A percentile compares a stretch with the other conserved stretches of the same genome.
These are phyloP conservation scores for Oostethus manadensis DNA, from an alignment of 2,113 vertebrate species.

Conservation along the genomic window DNA sequence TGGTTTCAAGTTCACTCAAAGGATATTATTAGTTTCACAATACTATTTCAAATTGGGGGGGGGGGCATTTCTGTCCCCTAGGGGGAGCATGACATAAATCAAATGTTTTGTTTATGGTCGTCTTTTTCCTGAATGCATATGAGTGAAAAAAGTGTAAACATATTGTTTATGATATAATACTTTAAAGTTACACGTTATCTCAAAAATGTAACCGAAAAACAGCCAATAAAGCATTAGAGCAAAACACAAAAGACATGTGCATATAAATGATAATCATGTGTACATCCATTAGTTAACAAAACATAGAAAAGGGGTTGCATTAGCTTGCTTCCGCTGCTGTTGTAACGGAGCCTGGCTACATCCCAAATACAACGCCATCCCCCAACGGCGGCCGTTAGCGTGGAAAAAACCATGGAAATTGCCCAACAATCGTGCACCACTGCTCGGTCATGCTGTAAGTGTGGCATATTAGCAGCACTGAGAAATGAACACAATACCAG, in stretches of 20 bases:
- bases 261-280: not conserved
- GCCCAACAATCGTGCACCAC: slow-evolving; percentile 68
- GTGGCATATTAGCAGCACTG: slow-evolving; percentile 62
- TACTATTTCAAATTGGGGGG: no score
- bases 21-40: no score
- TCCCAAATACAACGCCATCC: slow-evolving; percentile 64
- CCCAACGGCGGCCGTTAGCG: slow-evolving; percentile 66
- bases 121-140: no score
- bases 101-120: no score
- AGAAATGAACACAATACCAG: slow-evolving; percentile 34
- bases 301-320: slow-evolving; percentile 32
- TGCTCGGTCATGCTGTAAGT: slow-evolving; percentile 70
- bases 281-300: slow-evolving; percentile 20
- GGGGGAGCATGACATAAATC: no score
- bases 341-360: slow-evolving; percentile 42
- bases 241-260: not conserved
- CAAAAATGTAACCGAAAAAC: no score
- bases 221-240: no score
- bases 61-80: no score
- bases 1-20: no score
- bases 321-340: slow-evolving; percentile 17
- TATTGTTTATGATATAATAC: no score
- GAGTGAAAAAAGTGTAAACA: no score
- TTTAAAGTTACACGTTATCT: no score
- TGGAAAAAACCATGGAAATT: slow-evolving; percentile 75